Evolutionary conservation across 1,140 invertebrate genomes (phyloP).

Genomic region (Hormaphis cornu): DNA sequence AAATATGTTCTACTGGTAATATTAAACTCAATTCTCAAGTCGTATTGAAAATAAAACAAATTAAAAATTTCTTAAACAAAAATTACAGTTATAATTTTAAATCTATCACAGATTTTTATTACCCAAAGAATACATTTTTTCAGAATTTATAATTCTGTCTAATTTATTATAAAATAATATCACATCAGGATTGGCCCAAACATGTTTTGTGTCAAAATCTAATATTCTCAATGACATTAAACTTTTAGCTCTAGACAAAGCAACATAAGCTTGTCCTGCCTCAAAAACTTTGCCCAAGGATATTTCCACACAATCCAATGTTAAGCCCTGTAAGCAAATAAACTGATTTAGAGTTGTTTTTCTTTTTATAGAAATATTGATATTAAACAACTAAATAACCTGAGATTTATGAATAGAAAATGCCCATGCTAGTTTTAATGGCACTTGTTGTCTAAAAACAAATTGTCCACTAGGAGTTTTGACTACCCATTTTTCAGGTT

Average conservation of each 20-base stretch:
- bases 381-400: conserved; percentile 38
- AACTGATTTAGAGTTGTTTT: not conserved
- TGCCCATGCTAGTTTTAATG: conserved; percentile 88
- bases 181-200: conserved; percentile 80
- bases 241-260: conserved; percentile 80
- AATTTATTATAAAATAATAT: conserved; percentile 61
- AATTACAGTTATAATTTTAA: too few species aligned
- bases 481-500: conserved; percentile 71
- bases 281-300: conserved; percentile 82
- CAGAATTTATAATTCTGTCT: conserved; percentile 7
- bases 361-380: not conserved
- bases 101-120: not conserved
- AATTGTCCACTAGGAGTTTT: conserved; percentile 57
- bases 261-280: conserved; percentile 91
- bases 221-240: conserved; percentile 72
- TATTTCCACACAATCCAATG: conserved; percentile 91
- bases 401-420: conserved; percentile 94
- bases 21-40: too few species aligned
- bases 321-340: conserved; percentile 63
- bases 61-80: not conserved
- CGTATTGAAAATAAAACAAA: too few species aligned
- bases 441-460: conserved; percentile 65
- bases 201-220: conserved; percentile 76
- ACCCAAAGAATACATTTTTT: conserved; percentile 6
- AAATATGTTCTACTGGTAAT: too few species aligned